phyloP scores from a whole-genome alignment of 2,888 invertebrate species.

The Troides aeacus region DNA sequence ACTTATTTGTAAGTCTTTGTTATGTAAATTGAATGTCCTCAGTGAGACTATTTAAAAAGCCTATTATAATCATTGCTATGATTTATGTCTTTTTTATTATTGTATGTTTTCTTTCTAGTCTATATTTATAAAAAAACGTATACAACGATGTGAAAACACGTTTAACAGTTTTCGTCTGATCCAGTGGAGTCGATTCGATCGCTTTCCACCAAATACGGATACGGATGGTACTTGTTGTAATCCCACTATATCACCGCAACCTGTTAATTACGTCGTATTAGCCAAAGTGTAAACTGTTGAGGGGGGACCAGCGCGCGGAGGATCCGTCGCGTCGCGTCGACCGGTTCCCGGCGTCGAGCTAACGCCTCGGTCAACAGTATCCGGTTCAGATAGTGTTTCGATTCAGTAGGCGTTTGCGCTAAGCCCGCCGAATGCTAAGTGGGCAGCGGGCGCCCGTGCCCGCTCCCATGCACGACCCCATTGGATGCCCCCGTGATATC shows the following conservation, averaged over 20 bases:
- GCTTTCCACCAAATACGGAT: not conserved
- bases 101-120: too few species aligned
- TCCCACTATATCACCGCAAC: not conserved
- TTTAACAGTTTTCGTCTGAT: not conserved
- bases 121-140: too few species aligned
- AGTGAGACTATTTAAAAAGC: too few species aligned
- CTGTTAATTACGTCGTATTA: constrained; percentile 20
- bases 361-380: constrained; percentile 21
- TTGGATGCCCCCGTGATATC: not conserved
- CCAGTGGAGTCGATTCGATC: not conserved
- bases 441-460: not conserved
- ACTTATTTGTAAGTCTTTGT: too few species aligned
- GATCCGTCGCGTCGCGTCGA: constrained; percentile 8
- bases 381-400: constrained; percentile 24
- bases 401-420: constrained; percentile 23
- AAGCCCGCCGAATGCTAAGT: constrained; percentile 21
- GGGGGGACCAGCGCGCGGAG: constrained; percentile 4
- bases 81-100: too few species aligned
- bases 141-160: too few species aligned
- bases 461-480: constrained; percentile 7
- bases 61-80: too few species aligned
- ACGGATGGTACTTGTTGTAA: not conserved
- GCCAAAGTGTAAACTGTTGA: constrained; percentile 1
- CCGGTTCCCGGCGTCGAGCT: constrained; percentile 16
- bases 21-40: too few species aligned